Evolutionary conservation across 2,113 vertebrate genomes (phyloP), one percentile per base, ranked within the genome.

Genomic region (Scatophagus argus): DNA sequence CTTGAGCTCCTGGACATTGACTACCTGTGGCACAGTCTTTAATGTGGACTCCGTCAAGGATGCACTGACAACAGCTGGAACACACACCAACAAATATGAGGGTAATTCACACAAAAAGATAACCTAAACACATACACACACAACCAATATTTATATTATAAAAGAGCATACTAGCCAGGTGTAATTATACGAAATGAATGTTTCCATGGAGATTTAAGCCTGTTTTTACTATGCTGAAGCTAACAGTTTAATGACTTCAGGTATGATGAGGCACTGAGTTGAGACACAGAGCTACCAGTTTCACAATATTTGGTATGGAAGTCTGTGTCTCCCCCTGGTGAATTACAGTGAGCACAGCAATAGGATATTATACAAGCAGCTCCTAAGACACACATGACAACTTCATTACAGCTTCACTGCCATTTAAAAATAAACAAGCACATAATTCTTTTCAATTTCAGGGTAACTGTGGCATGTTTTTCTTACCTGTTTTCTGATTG

Each of bases 11-110:
- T 96, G 95, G 17, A 97, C 94, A 3, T 97, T 99, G 34, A 99
- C 96, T 70, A 98, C 97, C 68, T 98, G 96, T 78, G 97, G 96
- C 68, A 97, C 96, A 0, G 88, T 97, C 84, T 99, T 99, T 90
- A 97, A 89, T 2, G 96, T 95, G 2, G 96, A 97, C 74, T 99
- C 98, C 0, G 96, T 97, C 90, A 98, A 87, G 44, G 95, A 92
- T 0, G 96, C 81, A 74, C 84, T 94, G 44, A 93, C 93, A 49
- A 90, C 94, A 95, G 73, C 85, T 89, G 71, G 29, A 81, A 82
- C n/a, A 84, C 39, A 87, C 31, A 82, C 3, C 69, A 23, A 80
- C 34, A 8, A 11, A 66, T 1, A 16, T 49, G 13, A 43, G 12
- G 66, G 34, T 19, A 55, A 14, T 3, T 49, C 9, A 51, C 19